phyloP scores from a whole-genome alignment of 2,113 vertebrate genomes.

The Riparia riparia region DNA sequence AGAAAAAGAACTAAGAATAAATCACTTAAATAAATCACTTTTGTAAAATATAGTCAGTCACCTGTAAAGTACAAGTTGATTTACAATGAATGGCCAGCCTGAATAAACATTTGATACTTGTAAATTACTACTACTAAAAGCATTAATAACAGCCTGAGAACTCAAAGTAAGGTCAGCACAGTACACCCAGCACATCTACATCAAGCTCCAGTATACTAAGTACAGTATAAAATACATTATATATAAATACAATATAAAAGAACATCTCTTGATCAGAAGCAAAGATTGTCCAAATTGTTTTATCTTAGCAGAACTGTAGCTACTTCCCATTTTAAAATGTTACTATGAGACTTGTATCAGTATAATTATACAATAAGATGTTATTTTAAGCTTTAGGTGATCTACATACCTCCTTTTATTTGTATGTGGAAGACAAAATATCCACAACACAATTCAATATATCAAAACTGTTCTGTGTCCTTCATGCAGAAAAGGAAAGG shows the following conservation, averaged over 20 bases:
- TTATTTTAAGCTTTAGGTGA: background rate
- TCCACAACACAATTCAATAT: background rate
- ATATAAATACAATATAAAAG: background rate
- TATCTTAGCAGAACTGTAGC: background rate
- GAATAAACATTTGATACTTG: background rate
- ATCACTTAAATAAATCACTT: no score
- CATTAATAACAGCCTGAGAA: background rate
- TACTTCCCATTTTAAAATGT: background rate
- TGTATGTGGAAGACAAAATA: background rate
- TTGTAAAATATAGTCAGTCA: background rate
- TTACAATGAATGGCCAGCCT: background rate
- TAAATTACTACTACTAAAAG: background rate
- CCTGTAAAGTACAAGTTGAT: background rate
- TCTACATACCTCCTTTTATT: background rate
- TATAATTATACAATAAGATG: background rate
- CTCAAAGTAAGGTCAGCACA: background rate
- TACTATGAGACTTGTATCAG: background rate
- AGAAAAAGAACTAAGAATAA: background rate
- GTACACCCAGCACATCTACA: background rate
- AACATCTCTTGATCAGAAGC: background rate
- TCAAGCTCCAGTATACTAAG: background rate
- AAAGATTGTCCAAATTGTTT: background rate
- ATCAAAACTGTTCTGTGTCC: background rate
- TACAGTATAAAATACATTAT: no score
- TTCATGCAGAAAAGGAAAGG: background rate